Evolutionary conservation across 2,888 invertebrate genomes (phyloP), one percentile per base, ranked within the genome.

Genomic region (Blera fallax): DNA sequence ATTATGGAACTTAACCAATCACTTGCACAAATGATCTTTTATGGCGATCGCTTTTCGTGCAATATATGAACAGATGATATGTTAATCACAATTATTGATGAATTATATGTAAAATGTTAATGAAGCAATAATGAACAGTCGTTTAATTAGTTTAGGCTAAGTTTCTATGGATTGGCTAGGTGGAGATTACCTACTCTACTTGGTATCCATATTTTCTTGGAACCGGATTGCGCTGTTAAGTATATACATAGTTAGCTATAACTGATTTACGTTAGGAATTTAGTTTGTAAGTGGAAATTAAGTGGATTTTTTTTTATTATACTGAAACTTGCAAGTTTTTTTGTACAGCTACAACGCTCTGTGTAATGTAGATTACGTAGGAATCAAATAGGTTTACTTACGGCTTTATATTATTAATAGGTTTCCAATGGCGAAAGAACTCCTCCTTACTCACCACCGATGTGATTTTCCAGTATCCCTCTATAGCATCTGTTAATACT

Each of bases 141-240:
- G 60, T 80, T 80, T 79, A 37, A 62, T 72, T 80, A 54, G 64
- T 58, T 43, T 45, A 64, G 10, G 5, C 18, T 65, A 58, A 70
- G 77, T 54, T 14, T 62, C 21, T 67, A 14, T 81, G 77, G 85
- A 70, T 67, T 76, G 24, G 76, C 85, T 81, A 81, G 67, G 67
- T 62, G 56, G 72, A 77, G 81, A 77, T 60, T 1, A 24, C 52
- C 56, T n/a, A 77, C 85, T 85, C 72, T 56, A 18, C 62, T 62
- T 81, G 85, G 85, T 81, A 81, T 77, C 62, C 76, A 60, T 64
- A 32, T 27, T 52, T 45, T 29, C 52, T 78, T 60, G 65, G 65
- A 56, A 50, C 11, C 7, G 54, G 8, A 14, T 21, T n/a, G 3
- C 3, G 16, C 27, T 34, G 43, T n/a, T 45, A 56, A 76, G 45